Conservation (phyloP, 2,113 vertebrate genomes). For the Brachirus orientalis region DNA sequence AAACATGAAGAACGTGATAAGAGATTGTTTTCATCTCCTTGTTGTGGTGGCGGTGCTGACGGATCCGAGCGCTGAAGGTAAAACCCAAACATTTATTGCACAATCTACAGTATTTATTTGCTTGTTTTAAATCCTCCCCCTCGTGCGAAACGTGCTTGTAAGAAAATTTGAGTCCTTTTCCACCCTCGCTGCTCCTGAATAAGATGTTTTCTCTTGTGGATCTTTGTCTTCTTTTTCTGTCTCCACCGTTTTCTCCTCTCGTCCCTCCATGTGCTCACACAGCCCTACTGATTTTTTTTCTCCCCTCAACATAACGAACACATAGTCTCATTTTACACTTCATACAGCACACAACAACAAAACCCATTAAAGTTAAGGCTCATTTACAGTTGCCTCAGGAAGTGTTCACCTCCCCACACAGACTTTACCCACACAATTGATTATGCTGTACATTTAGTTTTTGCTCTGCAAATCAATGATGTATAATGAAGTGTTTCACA, state of each 20-base stretch:
- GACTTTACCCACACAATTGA: not conserved
- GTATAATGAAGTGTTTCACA: too few relatives aligned
- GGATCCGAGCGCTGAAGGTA: constrained; percentile 68
- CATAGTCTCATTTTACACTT: not conserved
- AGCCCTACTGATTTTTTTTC: not conserved
- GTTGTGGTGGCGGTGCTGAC: constrained; percentile 41
- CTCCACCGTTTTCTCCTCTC: constrained; percentile 16
- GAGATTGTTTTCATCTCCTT: constrained; percentile 46
- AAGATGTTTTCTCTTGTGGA: constrained; percentile 2
- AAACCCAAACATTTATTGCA: constrained; percentile 21
- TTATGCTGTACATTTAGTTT: not conserved
- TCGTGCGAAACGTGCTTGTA: not conserved
- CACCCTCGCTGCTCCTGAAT: not conserved
- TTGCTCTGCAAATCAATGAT: too few relatives aligned
- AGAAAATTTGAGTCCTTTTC: not conserved
- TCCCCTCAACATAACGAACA: not conserved
- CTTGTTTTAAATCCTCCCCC: not conserved
- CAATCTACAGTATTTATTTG: not conserved
- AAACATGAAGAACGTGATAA: constrained; percentile 56
- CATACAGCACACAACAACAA: not conserved
- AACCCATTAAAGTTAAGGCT: constrained; percentile 19
- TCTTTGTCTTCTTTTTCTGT: constrained; percentile 5
- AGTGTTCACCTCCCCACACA: not conserved
- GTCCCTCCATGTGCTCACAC: constrained; percentile 36
- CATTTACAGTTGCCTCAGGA: not conserved